These are phyloP conservation scores for Holcopasites calliopsidis DNA, from an alignment of 1,140 invertebrate genomes.

Conservation along the genomic window DNA sequence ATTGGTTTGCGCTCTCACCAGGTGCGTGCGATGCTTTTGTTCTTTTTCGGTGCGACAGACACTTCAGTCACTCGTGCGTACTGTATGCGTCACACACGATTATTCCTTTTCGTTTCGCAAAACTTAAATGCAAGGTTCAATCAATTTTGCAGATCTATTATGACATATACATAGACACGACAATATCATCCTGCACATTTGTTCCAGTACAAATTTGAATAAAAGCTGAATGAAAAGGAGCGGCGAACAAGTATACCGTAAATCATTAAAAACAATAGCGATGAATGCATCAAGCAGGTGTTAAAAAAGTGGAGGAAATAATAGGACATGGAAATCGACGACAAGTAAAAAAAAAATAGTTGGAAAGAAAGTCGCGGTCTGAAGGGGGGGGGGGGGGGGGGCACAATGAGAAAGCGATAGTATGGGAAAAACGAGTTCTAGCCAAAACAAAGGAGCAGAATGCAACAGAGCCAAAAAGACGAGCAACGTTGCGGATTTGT, in stretches of 20 bases:
- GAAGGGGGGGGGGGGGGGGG: background rate
- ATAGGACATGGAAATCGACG: constrained; percentile 1
- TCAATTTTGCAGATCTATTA: background rate
- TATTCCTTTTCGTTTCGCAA: background rate
- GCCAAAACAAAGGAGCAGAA: constrained; percentile 1
- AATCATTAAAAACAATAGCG: background rate
- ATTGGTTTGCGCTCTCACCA: background rate
- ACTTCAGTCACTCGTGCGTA: background rate
- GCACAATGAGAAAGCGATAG: background rate
- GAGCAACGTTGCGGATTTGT: constrained; percentile 22
- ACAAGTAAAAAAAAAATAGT: background rate
- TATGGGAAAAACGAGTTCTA: constrained; percentile 3
- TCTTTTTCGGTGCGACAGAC: background rate
- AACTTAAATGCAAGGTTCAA: background rate
- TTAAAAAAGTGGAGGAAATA: background rate
- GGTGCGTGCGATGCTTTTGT: background rate
- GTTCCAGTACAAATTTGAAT: too few relatives aligned
- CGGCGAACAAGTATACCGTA: background rate
- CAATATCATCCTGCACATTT: too few relatives aligned
- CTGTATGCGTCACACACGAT: too few relatives aligned
- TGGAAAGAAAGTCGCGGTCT: background rate
- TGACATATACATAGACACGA: too few relatives aligned
- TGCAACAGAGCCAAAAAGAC: background rate
- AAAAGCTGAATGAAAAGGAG: background rate
- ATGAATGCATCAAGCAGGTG: background rate